A percentile compares a stretch with the other conserved stretches of the same genome.
Evolutionary conservation across 2,888 invertebrate genomes (phyloP).

Genomic region (Nowickia ferox): DNA sequence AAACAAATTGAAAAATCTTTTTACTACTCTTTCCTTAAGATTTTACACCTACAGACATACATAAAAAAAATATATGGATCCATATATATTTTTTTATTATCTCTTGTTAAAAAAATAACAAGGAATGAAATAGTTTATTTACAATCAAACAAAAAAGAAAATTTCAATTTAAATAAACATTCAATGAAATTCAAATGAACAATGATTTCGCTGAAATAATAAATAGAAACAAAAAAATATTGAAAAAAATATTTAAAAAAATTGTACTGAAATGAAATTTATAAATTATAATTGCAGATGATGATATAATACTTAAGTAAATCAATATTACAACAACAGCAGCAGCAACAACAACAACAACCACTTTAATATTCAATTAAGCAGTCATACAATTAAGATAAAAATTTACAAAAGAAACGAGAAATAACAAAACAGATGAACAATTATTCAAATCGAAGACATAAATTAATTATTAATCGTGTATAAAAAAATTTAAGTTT

Average conservation of each 20-base stretch:
- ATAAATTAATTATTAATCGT: slow-evolving; percentile 28
- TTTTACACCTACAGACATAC: slow-evolving; percentile 26
- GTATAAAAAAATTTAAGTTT: slow-evolving; percentile 3
- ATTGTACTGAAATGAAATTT: slow-evolving; percentile 17
- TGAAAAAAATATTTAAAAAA: not conserved
- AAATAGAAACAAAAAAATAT: slow-evolving; percentile 30
- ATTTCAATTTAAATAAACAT: slow-evolving; percentile 65
- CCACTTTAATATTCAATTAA: slow-evolving; percentile 54
- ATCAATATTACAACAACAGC: slow-evolving; percentile 42
- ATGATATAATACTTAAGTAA: slow-evolving; percentile 51
- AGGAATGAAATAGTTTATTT: slow-evolving; percentile 53
- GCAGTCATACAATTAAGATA: slow-evolving; percentile 58
- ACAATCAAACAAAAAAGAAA: slow-evolving; percentile 56
- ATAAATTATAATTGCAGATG: slow-evolving; percentile 17
- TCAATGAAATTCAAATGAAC: slow-evolving; percentile 56
- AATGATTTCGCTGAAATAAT: slow-evolving; percentile 53
- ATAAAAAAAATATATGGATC: not conserved
- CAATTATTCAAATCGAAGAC: slow-evolving; percentile 27
- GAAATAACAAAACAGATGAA: slow-evolving; percentile 46
- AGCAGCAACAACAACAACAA: slow-evolving; percentile 37
- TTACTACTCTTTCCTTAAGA: slow-evolving; percentile 8
- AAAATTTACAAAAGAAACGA: slow-evolving; percentile 37
- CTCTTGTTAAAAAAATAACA: slow-evolving; percentile 17
- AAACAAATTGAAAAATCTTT: slow-evolving; percentile 38
- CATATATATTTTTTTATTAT: slow-evolving; percentile 29